Percentiles rank a stretch among this genome's conserved stretches.
Conservation (phyloP, 2,797 vertebrate genomes). For the Distichodus sexfasciatus region DNA sequence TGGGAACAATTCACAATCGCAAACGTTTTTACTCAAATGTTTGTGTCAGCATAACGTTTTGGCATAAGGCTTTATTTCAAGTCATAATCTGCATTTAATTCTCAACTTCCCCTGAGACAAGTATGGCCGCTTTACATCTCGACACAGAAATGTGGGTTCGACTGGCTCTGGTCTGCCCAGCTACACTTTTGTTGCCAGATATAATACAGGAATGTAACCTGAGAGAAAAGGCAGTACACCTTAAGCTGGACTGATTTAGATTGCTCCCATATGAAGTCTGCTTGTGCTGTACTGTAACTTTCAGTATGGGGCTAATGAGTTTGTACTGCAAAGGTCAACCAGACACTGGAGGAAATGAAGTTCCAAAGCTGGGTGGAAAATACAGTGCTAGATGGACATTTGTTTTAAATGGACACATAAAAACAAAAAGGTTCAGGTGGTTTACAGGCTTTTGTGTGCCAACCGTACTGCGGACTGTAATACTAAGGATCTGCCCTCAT, state of each 20-base stretch:
- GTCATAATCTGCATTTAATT: conserved; percentile 6
- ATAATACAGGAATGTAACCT: conserved; percentile 17
- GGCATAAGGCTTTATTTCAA: not conserved
- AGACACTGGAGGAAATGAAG: conserved; percentile 6
- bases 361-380: not conserved
- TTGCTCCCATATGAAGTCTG: conserved; percentile 43
- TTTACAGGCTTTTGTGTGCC: not conserved
- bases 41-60: not conserved
- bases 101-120: not conserved
- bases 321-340: conserved; percentile 8
- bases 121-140: conserved; percentile 10
- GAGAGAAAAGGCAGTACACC: conserved; percentile 8
- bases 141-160: not conserved
- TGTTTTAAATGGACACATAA: not conserved
- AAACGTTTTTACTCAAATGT: not conserved
- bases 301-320: conserved; percentile 19
- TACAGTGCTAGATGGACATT: not conserved
- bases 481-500: not conserved
- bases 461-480: conserved; percentile 1
- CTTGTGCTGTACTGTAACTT: conserved; percentile 13
- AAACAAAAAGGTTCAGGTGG: not conserved
- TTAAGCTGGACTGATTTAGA: conserved; percentile 14
- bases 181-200: conserved; percentile 29
- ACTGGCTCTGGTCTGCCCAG: not conserved
- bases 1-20: conserved; percentile 13